These are phyloP conservation scores for Eufriesea mexicana DNA, from an alignment of 1,140 invertebrate species.

Conservation along the genomic window DNA sequence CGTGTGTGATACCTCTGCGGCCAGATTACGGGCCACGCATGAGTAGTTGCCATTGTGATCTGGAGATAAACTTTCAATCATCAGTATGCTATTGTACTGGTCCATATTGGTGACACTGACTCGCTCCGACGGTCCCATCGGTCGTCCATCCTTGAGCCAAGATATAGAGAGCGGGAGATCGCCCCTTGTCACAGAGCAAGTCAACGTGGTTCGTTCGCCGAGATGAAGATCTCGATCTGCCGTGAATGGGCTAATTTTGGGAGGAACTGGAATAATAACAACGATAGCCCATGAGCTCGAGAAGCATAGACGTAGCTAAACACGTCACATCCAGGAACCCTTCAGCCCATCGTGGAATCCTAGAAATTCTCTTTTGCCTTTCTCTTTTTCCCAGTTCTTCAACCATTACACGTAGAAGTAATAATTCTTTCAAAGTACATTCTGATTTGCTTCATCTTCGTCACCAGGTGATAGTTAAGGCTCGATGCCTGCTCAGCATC, in stretches of 20 bases:
- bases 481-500: not conserved
- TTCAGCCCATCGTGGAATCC: conserved; percentile 20
- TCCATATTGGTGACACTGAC: conserved; percentile 88
- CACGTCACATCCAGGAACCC: conserved; percentile 13
- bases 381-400: not conserved
- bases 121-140: conserved; percentile 85
- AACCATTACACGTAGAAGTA: not conserved
- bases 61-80: conserved; percentile 89
- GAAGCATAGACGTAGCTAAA: conserved; percentile 46
- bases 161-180: conserved; percentile 89
- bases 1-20: conserved; percentile 88
- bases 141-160: conserved; percentile 89
- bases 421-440: not conserved
- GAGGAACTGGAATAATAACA: conserved; percentile 87
- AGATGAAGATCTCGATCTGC: conserved; percentile 88
- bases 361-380: not conserved
- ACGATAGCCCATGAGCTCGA: conserved; percentile 59
- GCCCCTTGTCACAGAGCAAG: conserved; percentile 90
- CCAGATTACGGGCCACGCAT: conserved; percentile 88
- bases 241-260: conserved; percentile 90
- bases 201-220: conserved; percentile 88
- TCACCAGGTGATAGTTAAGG: not conserved
- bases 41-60: conserved; percentile 91
- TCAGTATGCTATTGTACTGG: conserved; percentile 90
- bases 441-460: not conserved